phyloP scores from a whole-genome alignment of 2,113 vertebrate species.

The Bucco capensis region DNA sequence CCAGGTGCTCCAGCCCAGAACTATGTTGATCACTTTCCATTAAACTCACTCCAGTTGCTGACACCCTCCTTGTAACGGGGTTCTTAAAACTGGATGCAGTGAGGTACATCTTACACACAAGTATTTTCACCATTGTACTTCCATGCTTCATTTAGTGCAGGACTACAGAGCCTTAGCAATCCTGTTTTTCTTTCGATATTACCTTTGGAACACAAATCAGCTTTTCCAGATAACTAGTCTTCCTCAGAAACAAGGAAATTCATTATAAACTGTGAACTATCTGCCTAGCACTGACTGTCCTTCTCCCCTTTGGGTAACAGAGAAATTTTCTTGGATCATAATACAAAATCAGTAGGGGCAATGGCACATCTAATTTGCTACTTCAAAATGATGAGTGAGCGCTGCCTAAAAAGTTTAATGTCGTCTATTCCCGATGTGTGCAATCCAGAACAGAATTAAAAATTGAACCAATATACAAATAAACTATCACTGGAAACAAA shows the following conservation, averaged over 20 bases:
- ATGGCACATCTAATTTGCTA: not conserved
- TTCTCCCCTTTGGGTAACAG: not conserved
- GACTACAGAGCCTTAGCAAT: not conserved
- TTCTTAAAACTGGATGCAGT: not conserved
- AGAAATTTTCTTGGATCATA: not conserved
- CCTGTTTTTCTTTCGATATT: not conserved
- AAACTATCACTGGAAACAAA: not conserved
- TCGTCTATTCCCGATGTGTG: not conserved
- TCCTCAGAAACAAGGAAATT: not conserved
- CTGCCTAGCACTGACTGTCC: not conserved
- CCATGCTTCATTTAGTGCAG: not conserved
- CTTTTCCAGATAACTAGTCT: not conserved
- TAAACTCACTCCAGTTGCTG: not conserved
- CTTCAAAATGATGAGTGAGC: not conserved
- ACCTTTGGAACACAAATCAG: not conserved
- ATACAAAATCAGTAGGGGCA: not conserved
- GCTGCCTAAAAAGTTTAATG: not conserved
- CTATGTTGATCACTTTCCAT: rapidly evolving
- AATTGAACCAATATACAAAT: not conserved
- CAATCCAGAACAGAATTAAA: not conserved
- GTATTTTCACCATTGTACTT: not conserved
- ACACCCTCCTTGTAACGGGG: rapidly evolving
- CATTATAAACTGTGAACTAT: not conserved
- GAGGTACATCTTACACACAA: not conserved
- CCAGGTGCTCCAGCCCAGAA: rapidly evolving